A percentile compares a stretch with the other conserved stretches of the same genome.
Conservation (phyloP, 2,113 vertebrate species). For the Albula glossodonta region DNA sequence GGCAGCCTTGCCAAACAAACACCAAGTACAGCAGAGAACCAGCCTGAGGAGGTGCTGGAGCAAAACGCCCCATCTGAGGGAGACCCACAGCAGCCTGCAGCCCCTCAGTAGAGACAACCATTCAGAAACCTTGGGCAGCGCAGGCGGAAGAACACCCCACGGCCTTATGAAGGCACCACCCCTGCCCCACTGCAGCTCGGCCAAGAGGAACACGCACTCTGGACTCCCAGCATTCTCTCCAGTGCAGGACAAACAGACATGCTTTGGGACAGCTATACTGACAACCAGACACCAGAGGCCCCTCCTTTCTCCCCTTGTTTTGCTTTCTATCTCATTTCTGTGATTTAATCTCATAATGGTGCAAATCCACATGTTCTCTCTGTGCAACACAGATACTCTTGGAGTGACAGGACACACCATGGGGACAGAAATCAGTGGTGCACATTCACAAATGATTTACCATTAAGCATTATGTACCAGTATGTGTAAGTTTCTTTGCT, state of each 20-base stretch:
- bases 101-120: not conserved
- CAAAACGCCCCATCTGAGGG: not conserved
- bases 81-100: not conserved
- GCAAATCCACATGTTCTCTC: slow-evolving; percentile 6
- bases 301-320: not conserved
- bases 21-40: not conserved
- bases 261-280: not conserved
- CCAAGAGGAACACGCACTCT: not conserved
- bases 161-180: not conserved
- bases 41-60: slow-evolving; percentile 13
- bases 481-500: not conserved
- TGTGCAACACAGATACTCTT: not conserved
- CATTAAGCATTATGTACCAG: not conserved
- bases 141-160: not conserved
- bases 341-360: not conserved
- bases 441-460: not conserved
- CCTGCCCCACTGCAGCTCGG: not conserved
- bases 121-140: not conserved
- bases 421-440: not conserved
- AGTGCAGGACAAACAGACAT: not conserved
- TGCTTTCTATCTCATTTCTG: slow-evolving; percentile 3
- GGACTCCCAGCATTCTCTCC: not conserved
- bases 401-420: not conserved
- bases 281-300: not conserved
- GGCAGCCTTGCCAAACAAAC: slow-evolving; percentile 51